Percentiles rank a stretch among this genome's conserved stretches.
Evolutionary conservation across 2,888 invertebrate genomes (phyloP).

Genomic region (Cataglyphis rosenhaueri): DNA sequence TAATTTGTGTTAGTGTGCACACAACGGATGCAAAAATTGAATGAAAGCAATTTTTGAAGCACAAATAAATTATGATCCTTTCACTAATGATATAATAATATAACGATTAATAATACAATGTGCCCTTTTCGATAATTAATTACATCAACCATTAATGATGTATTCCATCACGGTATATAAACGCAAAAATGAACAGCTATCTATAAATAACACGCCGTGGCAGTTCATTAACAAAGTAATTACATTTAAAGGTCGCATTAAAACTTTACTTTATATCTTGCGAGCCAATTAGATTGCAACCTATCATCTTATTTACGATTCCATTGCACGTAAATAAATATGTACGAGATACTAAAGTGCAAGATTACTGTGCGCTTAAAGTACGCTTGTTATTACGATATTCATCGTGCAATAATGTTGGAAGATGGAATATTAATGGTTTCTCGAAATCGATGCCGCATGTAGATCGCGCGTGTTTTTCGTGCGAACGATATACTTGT

Average conservation of each 20-base stretch:
- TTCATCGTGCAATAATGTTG: not conserved
- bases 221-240: not conserved
- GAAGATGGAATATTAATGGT: not conserved
- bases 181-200: not conserved
- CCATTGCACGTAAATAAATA: slow-evolving; percentile 10
- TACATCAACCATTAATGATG: not conserved
- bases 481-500: slow-evolving; percentile 48
- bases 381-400: not conserved
- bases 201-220: not conserved
- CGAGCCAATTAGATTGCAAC: not conserved
- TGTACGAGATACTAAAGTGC: not conserved
- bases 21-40: not conserved
- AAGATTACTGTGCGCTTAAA: not conserved
- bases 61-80: not conserved
- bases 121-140: not conserved
- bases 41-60: not conserved
- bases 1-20: not conserved
- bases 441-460: not conserved
- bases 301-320: not conserved
- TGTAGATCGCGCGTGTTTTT: not conserved
- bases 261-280: not conserved
- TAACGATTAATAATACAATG: not conserved
- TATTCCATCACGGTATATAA: not conserved
- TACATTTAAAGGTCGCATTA: not conserved
- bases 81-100: not conserved